Evolutionary conservation across 2,113 vertebrate species (phyloP), one percentile per base, ranked within the genome.

Genomic region (Entomyzon cyanotis): DNA sequence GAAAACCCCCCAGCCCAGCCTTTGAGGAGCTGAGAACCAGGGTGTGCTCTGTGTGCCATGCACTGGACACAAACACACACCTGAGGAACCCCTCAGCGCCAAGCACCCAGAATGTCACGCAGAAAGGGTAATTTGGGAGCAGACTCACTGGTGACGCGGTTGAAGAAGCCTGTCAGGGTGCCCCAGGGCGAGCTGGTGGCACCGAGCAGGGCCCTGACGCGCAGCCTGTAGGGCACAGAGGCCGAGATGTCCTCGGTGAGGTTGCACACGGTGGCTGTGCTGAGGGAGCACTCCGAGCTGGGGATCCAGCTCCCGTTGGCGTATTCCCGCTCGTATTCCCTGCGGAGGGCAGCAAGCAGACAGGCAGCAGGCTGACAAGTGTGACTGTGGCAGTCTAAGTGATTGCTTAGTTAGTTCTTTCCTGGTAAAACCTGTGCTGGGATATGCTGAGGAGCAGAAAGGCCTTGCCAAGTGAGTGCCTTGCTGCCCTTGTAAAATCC

Each of bases 181-280:
- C 88, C 95, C 98, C 98, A 98, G 13, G 19, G 63, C 7, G 98
- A 98, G 18, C 74, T 90, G 5, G 46, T 37, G 8, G 76, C 53
- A 5, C 95, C 96, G 4, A 30, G 2, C 0, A 65, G 23, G 30
- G 97, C 96, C 67, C 96, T 97, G 70, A 98, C 98, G 0, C 96
- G 93, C 46, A 98, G 95, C 39, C 17, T 96, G 65, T 98, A 98
- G 6, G 97, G 85, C 46, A 98, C 98, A 1, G 95, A 78, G 89
- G 97, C 97, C 1, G 97, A 97, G 89, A 98, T 95, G 70, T 98
- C 98, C 33, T 97, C 97, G 1, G 97, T 98, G 77, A 98, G 11
- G 30, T 98, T 96, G 44, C 98, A 98, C 35, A 87, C 6, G 0
- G 96, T 95, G n/a, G 30, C 50, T 30, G 87, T 30, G 10, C 92